phyloP scores from a whole-genome alignment of 2,113 vertebrate genomes.

The Sturnira hondurensis region DNA sequence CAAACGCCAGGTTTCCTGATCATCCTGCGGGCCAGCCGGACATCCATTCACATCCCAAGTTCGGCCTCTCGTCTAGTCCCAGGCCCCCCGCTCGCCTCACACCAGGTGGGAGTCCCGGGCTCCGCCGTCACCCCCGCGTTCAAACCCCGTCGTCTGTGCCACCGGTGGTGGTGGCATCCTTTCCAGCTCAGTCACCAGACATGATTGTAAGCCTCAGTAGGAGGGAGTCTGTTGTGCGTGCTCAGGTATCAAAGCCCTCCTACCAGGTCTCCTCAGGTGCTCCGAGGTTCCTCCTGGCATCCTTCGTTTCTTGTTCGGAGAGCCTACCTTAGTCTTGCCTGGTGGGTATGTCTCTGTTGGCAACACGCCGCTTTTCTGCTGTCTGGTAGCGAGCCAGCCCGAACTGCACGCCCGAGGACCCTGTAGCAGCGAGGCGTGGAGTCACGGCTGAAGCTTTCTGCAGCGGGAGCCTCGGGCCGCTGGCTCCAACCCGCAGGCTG shows the following conservation, averaged over 20 bases:
- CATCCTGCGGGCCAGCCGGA: background rate
- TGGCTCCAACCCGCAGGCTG: accelerated
- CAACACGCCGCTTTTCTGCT: background rate
- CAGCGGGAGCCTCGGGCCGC: background rate
- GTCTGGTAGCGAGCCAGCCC: background rate
- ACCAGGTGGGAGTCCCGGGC: background rate
- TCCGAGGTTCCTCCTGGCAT: no score
- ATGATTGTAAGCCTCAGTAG: background rate
- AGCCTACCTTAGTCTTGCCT: background rate
- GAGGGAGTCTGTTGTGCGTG: background rate
- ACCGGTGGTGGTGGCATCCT: no score
- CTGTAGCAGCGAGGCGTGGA: accelerated
- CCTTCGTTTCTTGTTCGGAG: no score
- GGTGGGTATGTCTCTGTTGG: background rate
- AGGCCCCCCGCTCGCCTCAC: background rate
- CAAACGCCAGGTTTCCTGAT: constrained; percentile 93
- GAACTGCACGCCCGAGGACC: no score
- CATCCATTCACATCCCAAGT: background rate
- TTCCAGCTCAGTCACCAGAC: background rate
- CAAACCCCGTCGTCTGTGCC: background rate
- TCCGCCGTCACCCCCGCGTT: background rate
- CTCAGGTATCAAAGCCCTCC: background rate
- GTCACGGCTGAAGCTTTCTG: background rate
- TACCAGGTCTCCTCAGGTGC: no score
- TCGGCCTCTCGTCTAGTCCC: background rate